Conservation (phyloP, 2,113 vertebrate genomes). For the Neodon shergylaensis region DNA sequence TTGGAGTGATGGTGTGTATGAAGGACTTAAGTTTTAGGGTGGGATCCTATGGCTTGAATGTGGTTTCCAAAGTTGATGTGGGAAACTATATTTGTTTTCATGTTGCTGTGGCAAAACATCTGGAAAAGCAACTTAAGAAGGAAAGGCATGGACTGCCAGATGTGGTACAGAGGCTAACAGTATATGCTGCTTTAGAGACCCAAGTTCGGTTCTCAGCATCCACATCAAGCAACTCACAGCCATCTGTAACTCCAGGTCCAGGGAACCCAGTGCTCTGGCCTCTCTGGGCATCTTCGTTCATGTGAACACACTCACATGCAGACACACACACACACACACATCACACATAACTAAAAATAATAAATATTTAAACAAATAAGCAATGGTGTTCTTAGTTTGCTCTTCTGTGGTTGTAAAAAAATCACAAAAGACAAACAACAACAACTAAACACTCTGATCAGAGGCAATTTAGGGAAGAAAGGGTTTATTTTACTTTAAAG, state of each 20-base stretch:
- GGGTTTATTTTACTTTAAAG: background rate
- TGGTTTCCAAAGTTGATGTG: background rate
- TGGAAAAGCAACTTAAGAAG: background rate
- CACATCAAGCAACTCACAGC: background rate
- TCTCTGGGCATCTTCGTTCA: background rate
- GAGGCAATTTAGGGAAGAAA: background rate
- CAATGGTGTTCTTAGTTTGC: background rate
- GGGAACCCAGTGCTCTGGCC: background rate
- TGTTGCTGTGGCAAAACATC: background rate
- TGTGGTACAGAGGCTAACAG: background rate
- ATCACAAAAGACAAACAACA: background rate
- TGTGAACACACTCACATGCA: too few species aligned
- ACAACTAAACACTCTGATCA: background rate
- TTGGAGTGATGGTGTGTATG: background rate
- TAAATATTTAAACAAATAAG: background rate
- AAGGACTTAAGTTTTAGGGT: background rate
- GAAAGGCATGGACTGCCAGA: background rate
- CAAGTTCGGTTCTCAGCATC: background rate
- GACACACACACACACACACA: background rate
- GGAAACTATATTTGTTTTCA: background rate
- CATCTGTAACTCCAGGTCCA: background rate
- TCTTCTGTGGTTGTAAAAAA: background rate
- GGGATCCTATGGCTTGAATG: background rate
- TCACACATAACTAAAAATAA: background rate
- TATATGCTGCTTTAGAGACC: background rate